Evolutionary conservation across 2,888 invertebrate genomes (phyloP), one percentile per base, ranked within the genome.

Genomic region (Caenorhabditis plicata): DNA sequence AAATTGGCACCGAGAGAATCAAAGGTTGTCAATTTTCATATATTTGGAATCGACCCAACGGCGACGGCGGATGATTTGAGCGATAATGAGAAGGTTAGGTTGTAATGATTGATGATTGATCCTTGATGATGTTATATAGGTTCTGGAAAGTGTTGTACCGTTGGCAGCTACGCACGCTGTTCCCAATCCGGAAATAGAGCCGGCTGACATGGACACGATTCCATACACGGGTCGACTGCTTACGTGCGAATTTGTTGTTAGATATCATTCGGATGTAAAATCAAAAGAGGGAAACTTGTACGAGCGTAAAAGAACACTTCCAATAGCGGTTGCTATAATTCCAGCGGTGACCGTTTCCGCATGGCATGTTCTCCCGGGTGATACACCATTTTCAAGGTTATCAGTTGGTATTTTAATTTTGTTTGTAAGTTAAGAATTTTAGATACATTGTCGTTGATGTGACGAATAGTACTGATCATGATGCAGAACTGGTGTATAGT

Each of bases 31-130:
- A 56, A 51, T n/a, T 73, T 79, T 50, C 62, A 63, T 15, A 73
- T 79, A 15, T 79, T 80, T 46, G 79, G 79, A 38, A 74, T 79
- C 25, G 79, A 80, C 58, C 77, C 79, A 40, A 68, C 77, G 1
- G 64, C 73, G 3, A 73, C 76, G 1, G 67, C 76, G 1, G 73
- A 71, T 20, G 76, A 75, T 35, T 65, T 71, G 41, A 56, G 47
- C 35, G 60, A 55, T n/a, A 63, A 64, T 27, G 66, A 64, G 17
- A 64, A 58, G 39, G n/a, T n/a, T n/a, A n/a, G n/a, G n/a, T n/a
- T n/a, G n/a, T n/a, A n/a, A n/a, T n/a, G n/a, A n/a, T n/a, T n/a
- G n/a, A n/a, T n/a, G n/a, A n/a, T n/a, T n/a, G n/a, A n/a, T n/a
- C n/a, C n/a, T n/a, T n/a, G n/a, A n/a, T n/a, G n/a, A n/a, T n/a